A percentile compares a stretch with the other conserved stretches of the same genome.
These are phyloP conservation scores for Temnothorax unifasciatus DNA, from an alignment of 2,888 invertebrate species.

Conservation along the genomic window DNA sequence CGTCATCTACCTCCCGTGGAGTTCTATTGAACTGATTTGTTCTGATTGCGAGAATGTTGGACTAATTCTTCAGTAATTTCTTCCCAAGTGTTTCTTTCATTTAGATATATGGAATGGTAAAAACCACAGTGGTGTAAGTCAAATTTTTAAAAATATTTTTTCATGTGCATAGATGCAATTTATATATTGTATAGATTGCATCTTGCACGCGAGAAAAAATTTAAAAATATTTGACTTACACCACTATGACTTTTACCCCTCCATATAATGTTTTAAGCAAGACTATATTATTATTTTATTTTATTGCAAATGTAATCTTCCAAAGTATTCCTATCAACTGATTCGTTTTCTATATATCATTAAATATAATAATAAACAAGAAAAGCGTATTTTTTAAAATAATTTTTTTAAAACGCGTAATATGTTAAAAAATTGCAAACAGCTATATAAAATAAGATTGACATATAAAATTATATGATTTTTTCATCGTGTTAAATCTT, in stretches of 20 bases:
- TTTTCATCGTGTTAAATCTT: background rate
- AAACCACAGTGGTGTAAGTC: too few species aligned
- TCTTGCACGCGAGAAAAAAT: too few species aligned
- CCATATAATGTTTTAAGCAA: background rate
- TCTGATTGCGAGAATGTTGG: background rate
- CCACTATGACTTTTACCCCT: too few species aligned
- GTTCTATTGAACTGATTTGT: background rate
- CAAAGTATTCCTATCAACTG: background rate
- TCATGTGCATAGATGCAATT: too few species aligned
- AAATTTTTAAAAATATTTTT: too few species aligned
- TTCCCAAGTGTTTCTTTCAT: background rate
- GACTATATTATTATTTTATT: background rate
- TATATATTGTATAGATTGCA: too few species aligned
- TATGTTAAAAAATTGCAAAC: constrained; percentile 5
- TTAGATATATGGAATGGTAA: too few species aligned
- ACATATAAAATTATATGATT: background rate
- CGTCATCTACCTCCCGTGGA: constrained; percentile 11
- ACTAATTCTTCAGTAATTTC: background rate
- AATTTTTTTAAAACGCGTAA: background rate
- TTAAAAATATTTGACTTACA: too few species aligned
- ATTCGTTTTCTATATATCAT: background rate
- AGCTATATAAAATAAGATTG: background rate
- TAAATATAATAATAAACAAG: background rate
- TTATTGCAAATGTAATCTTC: background rate
- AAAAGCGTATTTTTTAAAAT: background rate